phyloP scores from a whole-genome alignment of 2,888 invertebrate species.

The Octonoba sinensis region DNA sequence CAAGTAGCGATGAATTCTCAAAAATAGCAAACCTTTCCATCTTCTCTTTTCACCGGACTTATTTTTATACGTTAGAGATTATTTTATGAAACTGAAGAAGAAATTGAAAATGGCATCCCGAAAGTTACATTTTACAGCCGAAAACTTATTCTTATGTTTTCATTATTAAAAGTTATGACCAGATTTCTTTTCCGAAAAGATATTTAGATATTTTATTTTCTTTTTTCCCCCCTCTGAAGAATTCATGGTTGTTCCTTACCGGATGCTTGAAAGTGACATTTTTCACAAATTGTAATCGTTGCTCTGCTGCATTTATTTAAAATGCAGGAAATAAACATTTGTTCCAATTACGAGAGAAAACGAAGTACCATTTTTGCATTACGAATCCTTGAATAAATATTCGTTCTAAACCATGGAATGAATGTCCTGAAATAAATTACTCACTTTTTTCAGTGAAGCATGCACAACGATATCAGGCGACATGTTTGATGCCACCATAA shows the following conservation, averaged over 20 bases:
- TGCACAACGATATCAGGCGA: conserved; percentile 14
- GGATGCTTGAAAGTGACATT: conserved; percentile 31
- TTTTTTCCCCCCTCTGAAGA: conserved; percentile 8
- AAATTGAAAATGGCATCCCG: conserved; percentile 62
- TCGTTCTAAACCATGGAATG: background rate
- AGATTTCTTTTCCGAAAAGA: conserved; percentile 56
- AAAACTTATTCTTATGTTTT: conserved; percentile 63
- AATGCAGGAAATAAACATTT: conserved; percentile 56
- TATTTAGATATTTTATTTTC: conserved; percentile 24
- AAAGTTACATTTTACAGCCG: conserved; percentile 59
- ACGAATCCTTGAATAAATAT: conserved; percentile 38
- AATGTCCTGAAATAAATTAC: conserved; percentile 56
- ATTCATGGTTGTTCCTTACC: conserved; percentile 9
- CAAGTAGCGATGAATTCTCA: conserved; percentile 20
- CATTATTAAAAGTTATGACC: conserved; percentile 64
- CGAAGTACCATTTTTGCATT: conserved; percentile 48
- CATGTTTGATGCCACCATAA: conserved; percentile 19
- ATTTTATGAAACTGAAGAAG: conserved; percentile 58
- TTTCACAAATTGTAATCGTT: conserved; percentile 43
- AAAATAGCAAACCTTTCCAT: background rate
- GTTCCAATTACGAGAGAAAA: conserved; percentile 55
- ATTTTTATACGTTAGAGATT: conserved; percentile 58
- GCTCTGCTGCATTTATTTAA: conserved; percentile 39
- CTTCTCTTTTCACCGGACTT: conserved; percentile 33
- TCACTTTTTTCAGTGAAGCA: conserved; percentile 20